Conservation (phyloP, 2,888 invertebrate genomes). For the Sminthurides aquaticus region DNA sequence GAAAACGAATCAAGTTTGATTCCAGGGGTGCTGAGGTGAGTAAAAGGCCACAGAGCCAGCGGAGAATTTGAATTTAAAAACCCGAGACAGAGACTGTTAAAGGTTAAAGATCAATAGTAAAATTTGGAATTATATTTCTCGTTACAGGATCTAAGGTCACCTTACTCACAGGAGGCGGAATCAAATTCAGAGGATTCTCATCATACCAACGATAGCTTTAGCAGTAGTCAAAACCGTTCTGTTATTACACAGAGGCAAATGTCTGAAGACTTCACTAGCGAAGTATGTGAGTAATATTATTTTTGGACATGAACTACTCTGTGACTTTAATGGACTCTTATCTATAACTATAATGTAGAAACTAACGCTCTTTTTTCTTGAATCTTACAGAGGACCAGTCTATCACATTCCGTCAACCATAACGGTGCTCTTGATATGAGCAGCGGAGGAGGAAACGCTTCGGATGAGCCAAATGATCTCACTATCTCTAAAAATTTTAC, state of each 20-base stretch:
- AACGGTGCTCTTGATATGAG: slow-evolving; percentile 20
- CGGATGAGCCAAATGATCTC: slow-evolving; percentile 22
- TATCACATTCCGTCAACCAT: slow-evolving; percentile 5
- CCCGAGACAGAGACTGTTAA: background rate
- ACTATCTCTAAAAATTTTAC: slow-evolving; percentile 14
- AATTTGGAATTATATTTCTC: background rate
- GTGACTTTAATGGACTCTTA: no score
- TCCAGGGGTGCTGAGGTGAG: slow-evolving; percentile 4
- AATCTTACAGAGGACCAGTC: background rate
- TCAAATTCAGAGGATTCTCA: slow-evolving; percentile 20
- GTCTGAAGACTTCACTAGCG: background rate
- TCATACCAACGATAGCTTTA: slow-evolving; percentile 7
- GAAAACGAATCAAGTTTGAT: slow-evolving; percentile 14
- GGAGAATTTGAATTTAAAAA: no score
- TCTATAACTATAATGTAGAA: no score
- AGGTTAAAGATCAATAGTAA: background rate
- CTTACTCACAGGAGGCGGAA: slow-evolving; percentile 15
- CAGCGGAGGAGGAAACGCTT: background rate
- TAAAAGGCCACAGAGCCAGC: no score
- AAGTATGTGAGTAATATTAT: background rate
- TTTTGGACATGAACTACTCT: no score
- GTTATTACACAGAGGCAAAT: background rate
- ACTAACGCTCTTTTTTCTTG: no score
- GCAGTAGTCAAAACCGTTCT: background rate
- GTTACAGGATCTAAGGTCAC: slow-evolving; percentile 13